Conservation (phyloP, 2,888 invertebrate genomes). For the Oxyteleia sp. region DNA sequence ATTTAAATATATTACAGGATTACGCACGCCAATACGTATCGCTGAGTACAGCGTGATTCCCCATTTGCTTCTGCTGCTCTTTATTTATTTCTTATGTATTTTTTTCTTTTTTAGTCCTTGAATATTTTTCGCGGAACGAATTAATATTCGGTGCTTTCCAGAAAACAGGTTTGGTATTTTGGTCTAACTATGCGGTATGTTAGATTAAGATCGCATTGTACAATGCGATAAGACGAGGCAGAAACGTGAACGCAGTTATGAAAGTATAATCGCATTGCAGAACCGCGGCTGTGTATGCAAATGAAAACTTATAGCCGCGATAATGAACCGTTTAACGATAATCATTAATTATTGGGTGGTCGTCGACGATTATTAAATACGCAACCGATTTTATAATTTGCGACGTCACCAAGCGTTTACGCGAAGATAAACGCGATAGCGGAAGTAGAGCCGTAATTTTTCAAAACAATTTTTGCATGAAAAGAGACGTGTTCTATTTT, state of each 20-base stretch:
- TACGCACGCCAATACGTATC: too few species aligned
- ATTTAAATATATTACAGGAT: too few species aligned
- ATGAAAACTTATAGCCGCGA: conserved; percentile 41
- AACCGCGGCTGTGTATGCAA: conserved; percentile 1
- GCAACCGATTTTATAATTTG: conserved; percentile 27
- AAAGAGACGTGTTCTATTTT: background rate
- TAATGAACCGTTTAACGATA: conserved; percentile 49
- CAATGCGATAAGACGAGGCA: conserved; percentile 23
- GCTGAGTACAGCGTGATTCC: too few species aligned
- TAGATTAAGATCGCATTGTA: conserved; percentile 28
- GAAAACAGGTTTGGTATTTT: conserved; percentile 8
- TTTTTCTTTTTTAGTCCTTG: too few species aligned
- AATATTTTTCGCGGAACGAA: background rate
- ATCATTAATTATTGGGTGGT: conserved; percentile 37
- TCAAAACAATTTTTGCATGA: background rate
- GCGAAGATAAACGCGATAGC: conserved; percentile 7
- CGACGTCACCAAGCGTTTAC: conserved; percentile 1
- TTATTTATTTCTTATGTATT: too few species aligned
- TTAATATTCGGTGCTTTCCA: conserved; percentile 7
- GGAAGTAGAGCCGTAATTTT: background rate
- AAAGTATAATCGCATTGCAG: conserved; percentile 37
- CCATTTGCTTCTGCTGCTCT: too few species aligned
- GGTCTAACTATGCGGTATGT: conserved; percentile 5
- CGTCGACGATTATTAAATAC: conserved; percentile 28
- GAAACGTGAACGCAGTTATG: conserved; percentile 20